Evolutionary conservation across 2,888 invertebrate genomes (phyloP).

Genomic region (Clistopyga incitator): DNA sequence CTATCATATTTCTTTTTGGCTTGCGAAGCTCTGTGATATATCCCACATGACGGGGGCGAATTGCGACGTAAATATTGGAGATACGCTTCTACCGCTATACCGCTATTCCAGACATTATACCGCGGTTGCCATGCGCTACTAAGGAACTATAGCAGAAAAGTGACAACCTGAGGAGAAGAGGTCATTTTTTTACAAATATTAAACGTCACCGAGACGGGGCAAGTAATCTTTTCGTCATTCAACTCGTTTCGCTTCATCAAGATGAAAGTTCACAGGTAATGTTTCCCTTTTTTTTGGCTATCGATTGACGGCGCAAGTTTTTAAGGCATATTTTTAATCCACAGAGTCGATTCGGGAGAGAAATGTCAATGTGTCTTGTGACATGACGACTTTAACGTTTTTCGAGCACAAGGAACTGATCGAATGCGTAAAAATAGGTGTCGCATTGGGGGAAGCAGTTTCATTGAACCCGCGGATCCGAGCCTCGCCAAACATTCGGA

Average conservation of each 20-base stretch:
- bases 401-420: too few species aligned
- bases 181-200: conserved; percentile 50
- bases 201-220: background rate
- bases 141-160: conserved; percentile 9
- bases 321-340: too few species aligned
- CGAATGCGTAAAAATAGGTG: too few species aligned
- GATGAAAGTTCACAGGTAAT: too few species aligned
- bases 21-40: conserved; percentile 64
- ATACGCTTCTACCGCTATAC: conserved; percentile 50
- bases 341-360: too few species aligned
- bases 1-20: conserved; percentile 67
- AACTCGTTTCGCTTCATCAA: background rate
- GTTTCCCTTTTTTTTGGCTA: too few species aligned
- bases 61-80: conserved; percentile 78
- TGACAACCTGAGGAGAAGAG: conserved; percentile 27
- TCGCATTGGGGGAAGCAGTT: background rate
- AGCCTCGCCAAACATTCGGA: background rate
- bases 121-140: background rate
- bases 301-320: too few species aligned
- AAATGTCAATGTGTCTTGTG: too few species aligned
- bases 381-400: too few species aligned
- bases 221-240: background rate
- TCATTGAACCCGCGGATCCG: background rate
- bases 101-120: background rate
- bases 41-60: conserved; percentile 70